phyloP scores from a whole-genome alignment of 2,797 vertebrate species.

The Falco rusticolus region DNA sequence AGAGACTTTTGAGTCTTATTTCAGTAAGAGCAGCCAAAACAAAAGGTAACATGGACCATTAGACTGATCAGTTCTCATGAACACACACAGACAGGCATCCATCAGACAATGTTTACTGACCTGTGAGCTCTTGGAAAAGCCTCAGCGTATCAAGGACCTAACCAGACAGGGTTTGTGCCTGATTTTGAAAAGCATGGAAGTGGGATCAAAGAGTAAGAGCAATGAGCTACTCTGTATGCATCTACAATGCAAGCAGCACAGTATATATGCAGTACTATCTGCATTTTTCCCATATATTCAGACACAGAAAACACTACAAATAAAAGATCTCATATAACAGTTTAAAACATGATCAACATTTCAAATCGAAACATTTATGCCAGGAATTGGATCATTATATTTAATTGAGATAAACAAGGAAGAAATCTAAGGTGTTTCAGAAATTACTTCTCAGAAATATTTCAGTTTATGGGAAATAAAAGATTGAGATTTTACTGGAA shows the following conservation, averaged over 20 bases:
- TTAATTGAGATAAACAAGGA: not conserved
- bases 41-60: conserved; percentile 15
- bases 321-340: not conserved
- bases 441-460: not conserved
- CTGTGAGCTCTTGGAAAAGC: conserved; percentile 39
- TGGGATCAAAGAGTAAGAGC: not conserved
- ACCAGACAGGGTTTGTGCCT: not conserved
- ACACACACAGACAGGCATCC: not conserved
- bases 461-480: not conserved
- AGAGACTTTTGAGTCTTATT: not conserved
- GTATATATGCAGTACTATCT: not conserved
- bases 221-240: not conserved
- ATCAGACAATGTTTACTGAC: conserved; percentile 53
- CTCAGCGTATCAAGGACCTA: not conserved
- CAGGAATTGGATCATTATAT: not conserved
- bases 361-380: not conserved
- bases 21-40: not conserved
- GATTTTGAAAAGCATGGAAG: not conserved
- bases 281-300: not conserved
- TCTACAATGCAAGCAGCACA: fast-evolving
- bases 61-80: conserved; percentile 6
- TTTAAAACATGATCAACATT: not conserved
- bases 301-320: not conserved
- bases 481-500: not conserved
- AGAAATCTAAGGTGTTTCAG: not conserved